Evolutionary conservation across 2,888 invertebrate species (phyloP).

Genomic region (Amphipyra tragopoginis): DNA sequence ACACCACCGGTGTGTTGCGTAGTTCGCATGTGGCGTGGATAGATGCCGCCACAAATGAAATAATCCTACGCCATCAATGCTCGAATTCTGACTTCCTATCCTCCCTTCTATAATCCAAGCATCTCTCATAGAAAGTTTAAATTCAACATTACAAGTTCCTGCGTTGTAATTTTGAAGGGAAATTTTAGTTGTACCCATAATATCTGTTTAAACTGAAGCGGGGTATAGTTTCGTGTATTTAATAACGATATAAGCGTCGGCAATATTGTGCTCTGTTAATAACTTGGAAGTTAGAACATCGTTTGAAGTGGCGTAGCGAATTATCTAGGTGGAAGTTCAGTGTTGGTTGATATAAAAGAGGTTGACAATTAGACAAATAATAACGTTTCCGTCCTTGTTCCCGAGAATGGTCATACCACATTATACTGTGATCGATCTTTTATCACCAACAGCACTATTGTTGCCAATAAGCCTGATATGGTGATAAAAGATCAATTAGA

Average conservation of each 20-base stretch:
- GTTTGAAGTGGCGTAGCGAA: slow-evolving; percentile 10
- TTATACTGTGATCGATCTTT: no score
- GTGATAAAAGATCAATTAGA: no score
- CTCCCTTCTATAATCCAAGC: slow-evolving; percentile 17
- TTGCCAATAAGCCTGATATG: no score
- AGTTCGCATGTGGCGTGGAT: no score
- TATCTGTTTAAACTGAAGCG: slow-evolving; percentile 48
- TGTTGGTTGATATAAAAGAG: background rate
- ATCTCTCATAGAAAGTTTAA: slow-evolving; percentile 51
- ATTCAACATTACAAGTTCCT: slow-evolving; percentile 53
- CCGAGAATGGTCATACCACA: no score
- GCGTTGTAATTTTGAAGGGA: slow-evolving; percentile 46
- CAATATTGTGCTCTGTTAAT: slow-evolving; percentile 30
- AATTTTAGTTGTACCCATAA: slow-evolving; percentile 47
- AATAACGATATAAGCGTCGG: slow-evolving; percentile 28
- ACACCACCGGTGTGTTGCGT: no score
- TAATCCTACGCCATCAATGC: background rate
- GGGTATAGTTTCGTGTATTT: slow-evolving; percentile 34
- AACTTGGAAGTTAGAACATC: slow-evolving; percentile 4
- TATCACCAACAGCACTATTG: no score
- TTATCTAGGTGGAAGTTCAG: background rate
- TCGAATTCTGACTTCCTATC: slow-evolving; percentile 17
- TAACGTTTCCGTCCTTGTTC: no score
- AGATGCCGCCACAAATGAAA: no score
- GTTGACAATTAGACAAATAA: no score